Conservation (phyloP, 2,888 invertebrate species). For the Anodontia alba region DNA sequence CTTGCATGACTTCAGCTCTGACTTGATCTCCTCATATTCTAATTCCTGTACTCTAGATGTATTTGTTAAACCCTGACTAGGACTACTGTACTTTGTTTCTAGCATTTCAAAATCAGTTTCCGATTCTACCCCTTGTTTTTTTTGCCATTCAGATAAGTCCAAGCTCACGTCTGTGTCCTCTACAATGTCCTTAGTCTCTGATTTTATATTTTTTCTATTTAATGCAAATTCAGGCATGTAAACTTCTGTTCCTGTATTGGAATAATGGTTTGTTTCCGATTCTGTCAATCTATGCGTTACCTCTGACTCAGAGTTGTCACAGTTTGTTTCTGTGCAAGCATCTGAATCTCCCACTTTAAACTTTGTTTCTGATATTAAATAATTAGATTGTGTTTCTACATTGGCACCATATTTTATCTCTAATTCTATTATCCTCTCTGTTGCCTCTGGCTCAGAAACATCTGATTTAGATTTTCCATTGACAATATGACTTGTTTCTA, state of each 20-base stretch:
- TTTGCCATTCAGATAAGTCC: no score
- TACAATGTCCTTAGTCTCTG: no score
- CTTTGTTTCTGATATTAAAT: background rate
- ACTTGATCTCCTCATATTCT: slow-evolving; percentile 35
- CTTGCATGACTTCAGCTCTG: slow-evolving; percentile 39
- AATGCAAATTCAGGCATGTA: no score
- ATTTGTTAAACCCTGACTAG: background rate
- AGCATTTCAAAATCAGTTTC: no score
- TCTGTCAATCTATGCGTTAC: no score
- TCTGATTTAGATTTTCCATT: background rate
- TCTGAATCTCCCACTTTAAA: no score
- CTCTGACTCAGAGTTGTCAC: background rate
- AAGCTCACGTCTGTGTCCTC: no score
- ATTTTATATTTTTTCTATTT: no score
- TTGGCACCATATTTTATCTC: background rate
- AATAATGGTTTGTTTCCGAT: no score
- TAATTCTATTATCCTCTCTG: background rate
- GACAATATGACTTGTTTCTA: background rate
- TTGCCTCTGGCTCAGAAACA: background rate
- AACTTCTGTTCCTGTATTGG: no score
- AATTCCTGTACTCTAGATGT: slow-evolving; percentile 4
- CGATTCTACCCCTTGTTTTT: no score
- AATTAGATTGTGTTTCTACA: background rate
- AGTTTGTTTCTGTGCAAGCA: background rate
- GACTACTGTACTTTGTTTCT: no score